Evolutionary conservation across 2,888 invertebrate genomes (phyloP).

Genomic region (Mycogona germanica): DNA sequence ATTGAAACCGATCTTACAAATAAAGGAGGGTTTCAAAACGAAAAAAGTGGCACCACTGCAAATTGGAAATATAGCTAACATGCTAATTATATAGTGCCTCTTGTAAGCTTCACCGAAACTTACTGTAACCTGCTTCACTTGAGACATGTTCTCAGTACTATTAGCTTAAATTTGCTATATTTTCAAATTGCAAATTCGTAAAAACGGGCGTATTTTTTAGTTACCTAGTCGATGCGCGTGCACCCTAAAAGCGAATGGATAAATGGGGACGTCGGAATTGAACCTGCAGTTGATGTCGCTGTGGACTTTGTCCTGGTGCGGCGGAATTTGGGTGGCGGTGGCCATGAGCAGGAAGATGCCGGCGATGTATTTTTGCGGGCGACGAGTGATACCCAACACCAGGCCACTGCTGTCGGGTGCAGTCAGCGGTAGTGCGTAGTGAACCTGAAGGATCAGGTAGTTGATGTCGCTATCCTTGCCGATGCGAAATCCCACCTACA

Average conservation of each 20-base stretch:
- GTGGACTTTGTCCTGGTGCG: conserved; percentile 31
- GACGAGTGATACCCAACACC: conserved; percentile 16
- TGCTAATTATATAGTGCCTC: too few relatives aligned
- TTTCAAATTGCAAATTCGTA: not conserved
- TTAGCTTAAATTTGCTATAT: not conserved
- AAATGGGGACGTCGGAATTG: conserved; percentile 32
- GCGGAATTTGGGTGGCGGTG: conserved; percentile 31
- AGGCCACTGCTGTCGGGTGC: conserved; percentile 22
- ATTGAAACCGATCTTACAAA: not conserved
- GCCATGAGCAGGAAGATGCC: conserved; percentile 35
- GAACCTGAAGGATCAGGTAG: conserved; percentile 44
- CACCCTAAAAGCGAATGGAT: conserved; percentile 43
- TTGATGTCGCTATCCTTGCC: conserved; percentile 39
- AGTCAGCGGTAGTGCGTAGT: conserved; percentile 37
- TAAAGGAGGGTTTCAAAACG: too few relatives aligned
- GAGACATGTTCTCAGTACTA: too few relatives aligned
- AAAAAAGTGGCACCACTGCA: too few relatives aligned
- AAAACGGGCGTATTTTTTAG: not conserved
- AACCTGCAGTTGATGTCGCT: conserved; percentile 41
- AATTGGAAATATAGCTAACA: too few relatives aligned
- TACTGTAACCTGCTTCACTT: too few relatives aligned
- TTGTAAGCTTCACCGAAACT: too few relatives aligned
- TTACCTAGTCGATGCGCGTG: conserved; percentile 42
- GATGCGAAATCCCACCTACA: conserved; percentile 42
- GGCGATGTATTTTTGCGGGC: conserved; percentile 29